Conservation (phyloP, 2,888 invertebrate genomes). For the Mylabris sibirica region DNA sequence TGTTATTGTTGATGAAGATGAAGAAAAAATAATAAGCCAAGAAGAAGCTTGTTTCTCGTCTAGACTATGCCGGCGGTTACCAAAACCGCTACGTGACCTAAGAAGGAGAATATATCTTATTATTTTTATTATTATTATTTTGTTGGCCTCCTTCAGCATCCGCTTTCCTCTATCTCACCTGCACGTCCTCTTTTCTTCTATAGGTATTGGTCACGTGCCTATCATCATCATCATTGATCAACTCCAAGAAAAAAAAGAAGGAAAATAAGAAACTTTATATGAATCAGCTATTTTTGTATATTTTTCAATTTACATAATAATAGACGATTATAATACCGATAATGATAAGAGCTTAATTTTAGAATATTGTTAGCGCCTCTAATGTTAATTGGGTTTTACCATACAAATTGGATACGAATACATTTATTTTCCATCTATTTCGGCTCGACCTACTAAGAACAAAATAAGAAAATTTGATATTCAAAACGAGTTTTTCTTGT, state of each 20-base stretch:
- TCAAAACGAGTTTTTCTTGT: too few species aligned
- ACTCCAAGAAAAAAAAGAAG: background rate
- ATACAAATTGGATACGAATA: too few species aligned
- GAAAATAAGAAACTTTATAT: background rate
- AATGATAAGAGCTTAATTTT: background rate
- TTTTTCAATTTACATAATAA: background rate
- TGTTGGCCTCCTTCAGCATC: slow-evolving; percentile 9
- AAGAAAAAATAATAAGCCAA: background rate
- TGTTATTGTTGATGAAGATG: background rate
- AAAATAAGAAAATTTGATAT: too few species aligned
- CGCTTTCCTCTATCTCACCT: background rate
- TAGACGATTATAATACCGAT: background rate
- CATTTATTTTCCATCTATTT: too few species aligned
- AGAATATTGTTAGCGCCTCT: background rate
- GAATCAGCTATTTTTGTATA: background rate
- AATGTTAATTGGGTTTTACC: too few species aligned
- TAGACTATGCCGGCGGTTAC: slow-evolving; percentile 27
- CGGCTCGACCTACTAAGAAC: too few species aligned
- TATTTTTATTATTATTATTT: background rate
- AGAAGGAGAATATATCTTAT: slow-evolving; percentile 24
- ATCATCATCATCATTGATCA: background rate
- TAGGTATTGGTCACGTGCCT: background rate
- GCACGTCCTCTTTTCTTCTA: background rate
- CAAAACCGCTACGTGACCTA: slow-evolving; percentile 38
- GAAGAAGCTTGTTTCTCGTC: background rate